phyloP scores from a whole-genome alignment of 53 echinoderm and acorn worm species.

The Echinarachnius parma region DNA sequence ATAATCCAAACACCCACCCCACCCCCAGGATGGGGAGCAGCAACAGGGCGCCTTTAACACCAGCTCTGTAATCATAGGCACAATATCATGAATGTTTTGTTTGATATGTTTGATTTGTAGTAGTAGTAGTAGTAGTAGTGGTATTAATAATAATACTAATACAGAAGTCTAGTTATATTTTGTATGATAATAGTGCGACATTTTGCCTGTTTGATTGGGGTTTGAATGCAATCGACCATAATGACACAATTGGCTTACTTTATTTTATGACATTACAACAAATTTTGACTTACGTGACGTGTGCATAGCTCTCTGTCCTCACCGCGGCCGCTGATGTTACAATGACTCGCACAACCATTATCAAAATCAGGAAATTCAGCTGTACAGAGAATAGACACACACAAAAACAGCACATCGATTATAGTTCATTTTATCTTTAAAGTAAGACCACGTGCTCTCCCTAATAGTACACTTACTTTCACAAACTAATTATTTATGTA shows the following conservation, averaged over 20 bases:
- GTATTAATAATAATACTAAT: no score
- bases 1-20: constrained; percentile 30
- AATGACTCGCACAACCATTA: constrained; percentile 50
- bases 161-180: no score
- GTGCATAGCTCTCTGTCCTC: constrained; percentile 17
- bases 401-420: not conserved
- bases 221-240: not conserved
- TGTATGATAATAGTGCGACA: no score
- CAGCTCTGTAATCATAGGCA: constrained; percentile 17
- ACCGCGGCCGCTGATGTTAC: constrained; percentile 5
- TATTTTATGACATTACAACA: no score
- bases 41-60: constrained; percentile 32
- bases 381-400: not conserved
- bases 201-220: no score
- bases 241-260: no score
- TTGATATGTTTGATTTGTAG: not conserved
- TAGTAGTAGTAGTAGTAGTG: no score
- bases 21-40: constrained; percentile 30
- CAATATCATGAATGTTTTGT: not conserved
- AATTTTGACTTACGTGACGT: constrained; percentile 31
- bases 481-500: no score
- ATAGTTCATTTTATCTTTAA: not conserved
- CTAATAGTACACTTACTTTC: no score
- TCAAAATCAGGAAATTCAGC: constrained; percentile 43
- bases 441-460: no score